A percentile compares a stretch with the other conserved stretches of the same genome.
Conservation (phyloP, 1,140 invertebrate genomes). For the Vollenhovia emeryi region DNA sequence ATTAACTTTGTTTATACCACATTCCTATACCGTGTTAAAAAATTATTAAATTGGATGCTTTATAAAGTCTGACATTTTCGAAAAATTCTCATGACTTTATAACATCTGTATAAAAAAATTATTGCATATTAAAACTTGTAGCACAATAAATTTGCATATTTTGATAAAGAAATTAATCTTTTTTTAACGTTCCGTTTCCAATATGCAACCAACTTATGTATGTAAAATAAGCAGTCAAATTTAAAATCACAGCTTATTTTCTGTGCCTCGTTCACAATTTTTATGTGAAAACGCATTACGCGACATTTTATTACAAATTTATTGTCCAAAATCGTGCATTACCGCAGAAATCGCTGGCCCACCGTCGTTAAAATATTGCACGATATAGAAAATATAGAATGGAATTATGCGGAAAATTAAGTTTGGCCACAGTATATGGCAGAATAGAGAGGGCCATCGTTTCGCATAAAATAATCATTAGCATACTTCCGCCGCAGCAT, state of each 20-base stretch:
- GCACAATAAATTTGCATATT: background rate
- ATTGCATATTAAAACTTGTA: background rate
- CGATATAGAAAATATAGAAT: conserved; percentile 38
- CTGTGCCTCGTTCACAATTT: background rate
- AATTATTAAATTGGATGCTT: background rate
- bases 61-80: background rate
- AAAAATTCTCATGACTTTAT: conserved; percentile 16
- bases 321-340: conserved; percentile 35
- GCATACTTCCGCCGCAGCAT: conserved; percentile 39
- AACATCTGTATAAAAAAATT: background rate
- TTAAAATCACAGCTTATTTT: background rate
- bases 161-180: conserved; percentile 14
- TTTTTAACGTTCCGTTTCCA: background rate
- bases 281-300: conserved; percentile 21
- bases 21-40: background rate
- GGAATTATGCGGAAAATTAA: conserved; percentile 46
- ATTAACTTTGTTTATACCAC: background rate
- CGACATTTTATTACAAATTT: conserved; percentile 4
- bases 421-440: conserved; percentile 32
- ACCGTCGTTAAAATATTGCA: conserved; percentile 40
- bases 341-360: background rate
- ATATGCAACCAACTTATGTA: background rate
- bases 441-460: conserved; percentile 13
- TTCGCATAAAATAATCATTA: conserved; percentile 59
- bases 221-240: background rate